Evolutionary conservation across 2,113 vertebrate species (phyloP).

Genomic region (Amazona guildingii): DNA sequence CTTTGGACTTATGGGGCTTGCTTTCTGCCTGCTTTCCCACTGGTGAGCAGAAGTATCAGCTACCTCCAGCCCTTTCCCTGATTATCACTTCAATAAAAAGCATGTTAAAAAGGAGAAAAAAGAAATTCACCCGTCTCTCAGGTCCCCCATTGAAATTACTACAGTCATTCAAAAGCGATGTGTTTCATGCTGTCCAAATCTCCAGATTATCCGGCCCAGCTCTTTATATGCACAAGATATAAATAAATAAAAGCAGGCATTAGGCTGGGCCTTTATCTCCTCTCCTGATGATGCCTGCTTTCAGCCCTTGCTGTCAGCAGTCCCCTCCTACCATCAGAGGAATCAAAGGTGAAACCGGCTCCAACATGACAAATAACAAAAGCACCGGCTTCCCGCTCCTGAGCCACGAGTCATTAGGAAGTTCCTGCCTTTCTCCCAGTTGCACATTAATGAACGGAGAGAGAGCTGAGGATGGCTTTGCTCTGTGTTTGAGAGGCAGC

Average conservation of each 20-base stretch:
- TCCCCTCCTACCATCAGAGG: slow-evolving; percentile 12
- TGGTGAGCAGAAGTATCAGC: not conserved
- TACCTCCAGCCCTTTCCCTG: not conserved
- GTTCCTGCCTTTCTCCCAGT: slow-evolving; percentile 44
- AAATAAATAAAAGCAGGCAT: not conserved
- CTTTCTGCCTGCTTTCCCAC: not conserved
- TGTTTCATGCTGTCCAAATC: not conserved
- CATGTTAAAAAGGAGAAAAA: not conserved
- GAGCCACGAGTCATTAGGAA: slow-evolving; percentile 50
- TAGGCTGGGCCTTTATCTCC: slow-evolving; percentile 25
- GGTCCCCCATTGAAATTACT: not conserved
- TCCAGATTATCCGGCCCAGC: not conserved
- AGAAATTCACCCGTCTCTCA: not conserved
- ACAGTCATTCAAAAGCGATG: not conserved
- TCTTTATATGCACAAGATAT: not conserved
- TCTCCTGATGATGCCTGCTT: not conserved
- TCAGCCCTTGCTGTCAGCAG: slow-evolving; percentile 31
- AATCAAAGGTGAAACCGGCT: slow-evolving; percentile 51
- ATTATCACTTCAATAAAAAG: not conserved
- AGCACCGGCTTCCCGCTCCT: not conserved
- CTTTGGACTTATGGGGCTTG: not conserved
- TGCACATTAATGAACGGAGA: slow-evolving; percentile 28
- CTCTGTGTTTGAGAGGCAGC: not conserved
- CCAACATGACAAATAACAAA: slow-evolving; percentile 2
- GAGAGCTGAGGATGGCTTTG: not conserved